Evolutionary conservation across 2,888 invertebrate species (phyloP).

Genomic region (Cantharis lateralis): DNA sequence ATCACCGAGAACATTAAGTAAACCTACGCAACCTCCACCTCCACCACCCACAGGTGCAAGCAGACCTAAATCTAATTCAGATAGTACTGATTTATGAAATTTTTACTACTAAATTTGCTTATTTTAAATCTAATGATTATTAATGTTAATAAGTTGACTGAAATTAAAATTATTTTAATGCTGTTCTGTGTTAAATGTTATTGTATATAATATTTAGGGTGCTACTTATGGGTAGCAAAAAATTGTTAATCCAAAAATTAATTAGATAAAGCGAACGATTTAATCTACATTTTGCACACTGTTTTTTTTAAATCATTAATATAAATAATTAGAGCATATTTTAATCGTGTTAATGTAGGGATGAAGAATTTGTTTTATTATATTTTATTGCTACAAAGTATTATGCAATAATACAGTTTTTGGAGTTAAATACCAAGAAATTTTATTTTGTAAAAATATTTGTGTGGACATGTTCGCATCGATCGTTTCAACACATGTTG

Average conservation of each 20-base stretch:
- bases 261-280: background rate
- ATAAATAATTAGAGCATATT: background rate
- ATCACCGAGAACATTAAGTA: conserved; percentile 50
- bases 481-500: background rate
- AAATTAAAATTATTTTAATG: conserved; percentile 33
- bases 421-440: background rate
- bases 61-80: conserved; percentile 41
- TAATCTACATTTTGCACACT: background rate
- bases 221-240: conserved; percentile 4
- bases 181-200: conserved; percentile 28
- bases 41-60: conserved; percentile 48
- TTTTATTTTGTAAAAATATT: background rate
- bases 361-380: background rate
- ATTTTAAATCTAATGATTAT: conserved; percentile 29
- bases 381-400: background rate
- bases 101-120: conserved; percentile 37
- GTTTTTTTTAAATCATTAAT: background rate
- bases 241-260: background rate
- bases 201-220: conserved; percentile 11
- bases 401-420: background rate
- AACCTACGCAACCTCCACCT: conserved; percentile 55
- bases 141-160: conserved; percentile 32
- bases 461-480: background rate
- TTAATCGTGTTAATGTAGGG: background rate
- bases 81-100: conserved; percentile 53